A percentile compares a stretch with the other conserved stretches of the same genome.
These are phyloP conservation scores for Drosophila navojoa DNA, from an alignment of 1,140 invertebrate species.

Conservation along the genomic window DNA sequence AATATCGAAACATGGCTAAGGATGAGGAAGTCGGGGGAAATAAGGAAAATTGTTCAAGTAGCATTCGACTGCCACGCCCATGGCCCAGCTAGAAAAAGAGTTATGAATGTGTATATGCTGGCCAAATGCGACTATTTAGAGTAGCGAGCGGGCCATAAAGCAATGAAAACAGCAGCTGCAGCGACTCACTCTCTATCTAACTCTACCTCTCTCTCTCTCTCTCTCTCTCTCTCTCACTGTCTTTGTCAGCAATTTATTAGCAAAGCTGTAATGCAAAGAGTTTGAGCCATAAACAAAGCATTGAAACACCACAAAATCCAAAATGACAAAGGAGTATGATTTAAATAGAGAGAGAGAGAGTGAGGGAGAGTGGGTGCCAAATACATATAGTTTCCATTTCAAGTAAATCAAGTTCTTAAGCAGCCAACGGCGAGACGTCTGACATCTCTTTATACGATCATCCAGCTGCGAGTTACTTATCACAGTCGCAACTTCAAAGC, in stretches of 20 bases:
- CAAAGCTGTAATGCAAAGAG: constrained; percentile 1
- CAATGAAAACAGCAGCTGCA: constrained; percentile 7
- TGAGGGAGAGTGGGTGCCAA: not conserved
- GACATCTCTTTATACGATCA: not conserved
- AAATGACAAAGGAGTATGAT: constrained; percentile 7
- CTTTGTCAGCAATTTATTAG: constrained; percentile 8
- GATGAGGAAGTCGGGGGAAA: constrained; percentile 5
- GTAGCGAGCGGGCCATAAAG: not conserved
- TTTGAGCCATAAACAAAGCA: constrained; percentile 1
- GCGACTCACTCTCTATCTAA: not conserved
- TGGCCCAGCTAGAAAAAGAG: constrained; percentile 4
- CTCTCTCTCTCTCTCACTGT: not conserved
- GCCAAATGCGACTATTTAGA: not conserved
- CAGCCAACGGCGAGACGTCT: not conserved
- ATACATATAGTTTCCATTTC: not conserved
- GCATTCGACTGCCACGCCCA: constrained; percentile 12
- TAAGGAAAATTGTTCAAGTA: constrained; percentile 15
- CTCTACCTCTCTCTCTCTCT: not conserved
- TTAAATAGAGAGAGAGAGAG: not conserved
- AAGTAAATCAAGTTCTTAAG: not conserved
- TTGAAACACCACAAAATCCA: not conserved
- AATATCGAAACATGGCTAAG: constrained; percentile 16
- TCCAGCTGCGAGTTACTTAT: constrained; percentile 11
- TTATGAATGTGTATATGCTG: constrained; percentile 7
- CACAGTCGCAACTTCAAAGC: constrained; percentile 24